A percentile compares a stretch with the other conserved stretches of the same genome.
phyloP scores from a whole-genome alignment of 1,140 invertebrate genomes.

The Cardiocondyla obscurior region DNA sequence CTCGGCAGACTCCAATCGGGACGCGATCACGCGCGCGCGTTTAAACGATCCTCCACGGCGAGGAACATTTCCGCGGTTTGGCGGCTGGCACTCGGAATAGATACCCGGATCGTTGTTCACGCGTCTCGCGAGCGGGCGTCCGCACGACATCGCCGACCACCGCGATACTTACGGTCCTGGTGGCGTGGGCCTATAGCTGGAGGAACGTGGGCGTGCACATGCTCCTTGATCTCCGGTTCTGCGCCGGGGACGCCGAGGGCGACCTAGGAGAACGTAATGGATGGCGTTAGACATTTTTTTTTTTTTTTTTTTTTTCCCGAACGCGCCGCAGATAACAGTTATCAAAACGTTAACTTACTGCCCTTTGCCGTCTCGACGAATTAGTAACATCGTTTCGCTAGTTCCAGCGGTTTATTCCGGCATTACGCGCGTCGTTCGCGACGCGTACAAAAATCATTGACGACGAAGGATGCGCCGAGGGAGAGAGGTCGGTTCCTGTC shows the following conservation, averaged over 20 bases:
- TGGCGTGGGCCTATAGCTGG: constrained; percentile 62
- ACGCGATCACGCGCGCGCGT: not conserved
- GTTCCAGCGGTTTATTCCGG: not conserved
- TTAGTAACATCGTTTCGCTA: not conserved
- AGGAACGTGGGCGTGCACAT: constrained; percentile 64
- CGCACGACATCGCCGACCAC: constrained; percentile 50
- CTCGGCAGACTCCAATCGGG: not conserved
- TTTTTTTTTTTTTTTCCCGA: no score
- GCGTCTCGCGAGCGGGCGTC: not conserved
- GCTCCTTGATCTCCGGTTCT: constrained; percentile 44
- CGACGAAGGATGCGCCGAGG: not conserved
- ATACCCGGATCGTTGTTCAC: not conserved
- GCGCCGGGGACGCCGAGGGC: constrained; percentile 18
- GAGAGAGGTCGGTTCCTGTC: no score
- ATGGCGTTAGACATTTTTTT: constrained; percentile 1
- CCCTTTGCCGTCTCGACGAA: not conserved
- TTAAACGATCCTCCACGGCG: constrained; percentile 18
- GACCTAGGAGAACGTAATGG: constrained; percentile 7
- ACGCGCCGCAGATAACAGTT: not conserved
- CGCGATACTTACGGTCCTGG: constrained; percentile 57
- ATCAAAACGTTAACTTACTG: not conserved
- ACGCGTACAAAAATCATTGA: not conserved
- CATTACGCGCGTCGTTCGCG: not conserved
- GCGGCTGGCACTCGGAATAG: constrained; percentile 2
- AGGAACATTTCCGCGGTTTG: constrained; percentile 16